phyloP scores from a whole-genome alignment of 1,140 invertebrate species.

The Streblospio benedicti region DNA sequence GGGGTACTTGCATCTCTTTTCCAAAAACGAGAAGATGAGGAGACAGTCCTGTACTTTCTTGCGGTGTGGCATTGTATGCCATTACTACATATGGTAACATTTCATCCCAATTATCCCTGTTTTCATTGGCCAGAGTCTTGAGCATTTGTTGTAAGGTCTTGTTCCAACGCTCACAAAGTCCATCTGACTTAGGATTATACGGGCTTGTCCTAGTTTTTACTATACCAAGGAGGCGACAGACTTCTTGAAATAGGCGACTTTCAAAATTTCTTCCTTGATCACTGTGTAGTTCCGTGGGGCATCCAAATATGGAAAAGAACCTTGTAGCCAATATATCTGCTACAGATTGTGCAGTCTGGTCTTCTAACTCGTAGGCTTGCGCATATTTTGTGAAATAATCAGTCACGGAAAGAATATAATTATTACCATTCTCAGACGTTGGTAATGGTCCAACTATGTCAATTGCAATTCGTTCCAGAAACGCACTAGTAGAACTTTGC shows the following conservation, averaged over 20 bases:
- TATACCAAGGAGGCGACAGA: conserved; percentile 8
- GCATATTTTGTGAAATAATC: too few species aligned
- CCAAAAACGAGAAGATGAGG: not conserved
- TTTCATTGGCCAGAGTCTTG: conserved; percentile 11
- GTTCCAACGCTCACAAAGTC: conserved; percentile 13
- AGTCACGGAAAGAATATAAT: too few species aligned
- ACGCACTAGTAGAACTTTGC: too few species aligned
- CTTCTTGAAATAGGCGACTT: conserved; percentile 6
- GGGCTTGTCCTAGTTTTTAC: conserved; percentile 8
- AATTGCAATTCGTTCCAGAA: too few species aligned
- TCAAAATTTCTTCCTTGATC: conserved; percentile 18
- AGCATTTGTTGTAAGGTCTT: conserved; percentile 15
- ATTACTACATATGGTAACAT: conserved; percentile 10
- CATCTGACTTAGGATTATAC: conserved; percentile 11
- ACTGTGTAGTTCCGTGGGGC: conserved; percentile 8
- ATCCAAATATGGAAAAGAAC: too few species aligned
- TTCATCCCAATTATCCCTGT: conserved; percentile 19
- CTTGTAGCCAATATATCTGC: too few species aligned
- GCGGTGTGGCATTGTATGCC: conserved; percentile 15
- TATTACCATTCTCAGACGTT: too few species aligned
- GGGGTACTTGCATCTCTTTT: not conserved
- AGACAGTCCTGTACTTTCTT: not conserved
- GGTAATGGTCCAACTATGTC: too few species aligned
- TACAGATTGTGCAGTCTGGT: too few species aligned
- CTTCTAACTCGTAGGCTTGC: too few species aligned